Evolutionary conservation across 2,888 invertebrate genomes (phyloP).

Genomic region (Leptinotarsa haldemani): DNA sequence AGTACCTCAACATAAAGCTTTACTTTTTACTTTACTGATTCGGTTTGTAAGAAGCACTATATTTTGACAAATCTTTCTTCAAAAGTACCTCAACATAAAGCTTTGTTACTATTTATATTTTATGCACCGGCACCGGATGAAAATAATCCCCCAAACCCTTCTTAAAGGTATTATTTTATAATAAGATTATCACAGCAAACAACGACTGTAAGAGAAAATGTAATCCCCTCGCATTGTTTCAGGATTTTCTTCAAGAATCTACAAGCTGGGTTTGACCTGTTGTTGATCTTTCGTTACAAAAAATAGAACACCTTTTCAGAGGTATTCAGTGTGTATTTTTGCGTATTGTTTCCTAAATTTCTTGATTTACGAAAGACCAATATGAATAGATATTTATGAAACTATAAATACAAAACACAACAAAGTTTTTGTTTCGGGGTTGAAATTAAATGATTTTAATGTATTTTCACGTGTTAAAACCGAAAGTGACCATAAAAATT

Average conservation of each 20-base stretch:
- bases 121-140: neutral
- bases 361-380: too few species aligned
- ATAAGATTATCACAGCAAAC: neutral
- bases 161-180: constrained; percentile 7
- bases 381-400: too few species aligned
- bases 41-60: neutral
- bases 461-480: too few species aligned
- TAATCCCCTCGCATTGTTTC: constrained; percentile 14
- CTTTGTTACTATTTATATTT: neutral
- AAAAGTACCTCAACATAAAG: neutral
- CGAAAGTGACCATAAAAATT: too few species aligned
- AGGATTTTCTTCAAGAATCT: neutral
- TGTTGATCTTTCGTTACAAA: constrained; percentile 5
- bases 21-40: too few species aligned
- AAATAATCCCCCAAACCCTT: neutral
- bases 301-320: neutral
- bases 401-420: too few species aligned
- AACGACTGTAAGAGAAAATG: neutral
- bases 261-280: neutral
- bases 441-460: too few species aligned
- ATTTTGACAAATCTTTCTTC: constrained; percentile 10
- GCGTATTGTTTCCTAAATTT: too few species aligned
- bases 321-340: neutral
- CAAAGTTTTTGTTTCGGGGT: too few species aligned
- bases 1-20: too few species aligned